phyloP scores from a whole-genome alignment of 2,113 vertebrate species.

The Neotoma lepida region DNA sequence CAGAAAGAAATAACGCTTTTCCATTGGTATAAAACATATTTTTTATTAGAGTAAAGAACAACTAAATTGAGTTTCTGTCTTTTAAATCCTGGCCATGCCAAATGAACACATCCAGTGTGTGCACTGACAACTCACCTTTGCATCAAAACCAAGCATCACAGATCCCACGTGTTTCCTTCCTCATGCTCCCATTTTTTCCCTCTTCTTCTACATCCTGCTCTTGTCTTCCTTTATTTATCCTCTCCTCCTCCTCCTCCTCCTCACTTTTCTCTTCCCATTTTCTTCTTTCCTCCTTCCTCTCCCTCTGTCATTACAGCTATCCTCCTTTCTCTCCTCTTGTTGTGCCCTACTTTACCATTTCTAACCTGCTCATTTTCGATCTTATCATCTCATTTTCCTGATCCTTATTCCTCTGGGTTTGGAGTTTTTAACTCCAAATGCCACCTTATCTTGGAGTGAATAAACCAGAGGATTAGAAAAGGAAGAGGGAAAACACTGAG shows the following conservation, averaged over 20 bases:
- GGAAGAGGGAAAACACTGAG: slow-evolving; percentile 16
- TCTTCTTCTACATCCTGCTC: background rate
- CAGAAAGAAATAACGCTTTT: slow-evolving; percentile 80
- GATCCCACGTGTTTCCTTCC: background rate
- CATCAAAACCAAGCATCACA: slow-evolving; percentile 60
- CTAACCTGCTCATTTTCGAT: slow-evolving; percentile 41
- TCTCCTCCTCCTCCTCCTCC: too few species aligned
- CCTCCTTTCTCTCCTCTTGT: background rate
- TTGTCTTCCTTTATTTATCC: background rate
- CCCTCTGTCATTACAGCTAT: rapidly evolving
- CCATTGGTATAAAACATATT: slow-evolving; percentile 80
- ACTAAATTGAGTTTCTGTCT: slow-evolving; percentile 79
- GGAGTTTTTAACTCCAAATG: slow-evolving; percentile 66
- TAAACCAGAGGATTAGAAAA: slow-evolving; percentile 64
- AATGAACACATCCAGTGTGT: slow-evolving; percentile 78
- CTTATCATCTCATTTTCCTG: slow-evolving; percentile 43
- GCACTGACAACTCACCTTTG: slow-evolving; percentile 55
- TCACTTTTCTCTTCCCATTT: too few species aligned
- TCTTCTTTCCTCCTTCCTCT: background rate
- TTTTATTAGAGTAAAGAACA: slow-evolving; percentile 81
- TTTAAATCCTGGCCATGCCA: slow-evolving; percentile 73
- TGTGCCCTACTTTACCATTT: background rate
- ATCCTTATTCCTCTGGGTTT: slow-evolving; percentile 48
- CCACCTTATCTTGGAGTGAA: background rate
- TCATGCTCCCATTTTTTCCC: background rate